Base-by-base conservation (phyloP, 1,140 invertebrate genomes). In the Ruditapes philippinarum region DNA sequence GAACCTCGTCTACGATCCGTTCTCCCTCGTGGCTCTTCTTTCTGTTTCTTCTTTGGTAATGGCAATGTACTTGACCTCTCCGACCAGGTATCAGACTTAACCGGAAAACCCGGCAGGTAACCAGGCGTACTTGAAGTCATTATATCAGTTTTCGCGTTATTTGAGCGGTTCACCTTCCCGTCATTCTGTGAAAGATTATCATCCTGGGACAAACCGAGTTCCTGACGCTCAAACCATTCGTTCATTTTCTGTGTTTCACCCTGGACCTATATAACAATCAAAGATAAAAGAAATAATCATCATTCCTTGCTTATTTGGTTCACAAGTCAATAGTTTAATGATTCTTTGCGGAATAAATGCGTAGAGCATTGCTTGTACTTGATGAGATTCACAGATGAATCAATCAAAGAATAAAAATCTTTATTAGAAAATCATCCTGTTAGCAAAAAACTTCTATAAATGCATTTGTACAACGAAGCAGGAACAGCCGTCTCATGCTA, bases 181-280 rank as follows among this genome's bases (percentile, higher is more conserved):
- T 86, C 57, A 42, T 86, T 78, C 70, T 76, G 68, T 11, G 80
- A 83, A n/a, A n/a, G n/a, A n/a, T n/a, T n/a, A n/a, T 86, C 54
- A 40, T 86, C 62, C 73, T 78, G 70, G 3, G 81, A 84, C 36
- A 78, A 36, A 33, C 84, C 84, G 3, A 76, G 73, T 25, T 86
- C 84, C 36, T 88, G 86, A 33, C 78, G 33, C 49, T 80, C 74
- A 70, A 88, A 88, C 86, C 86, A 88, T 70, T 80, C 86, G 28
- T 88, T 80, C 62, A 88, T 70, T 28, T 88, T 88, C 78, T 88
- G 86, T 12, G 86, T 88, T 31, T 88, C 86, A 80, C 81, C 86
- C 42, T 88, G 86, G 5, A 88, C 86, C 84, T 86, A 25, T 22
- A 70, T 9, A 54, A 54, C 22, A 54, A 19, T 9, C 19, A 3